Evolutionary conservation across 2,113 vertebrate genomes (phyloP).

Genomic region (Lepus europaeus): DNA sequence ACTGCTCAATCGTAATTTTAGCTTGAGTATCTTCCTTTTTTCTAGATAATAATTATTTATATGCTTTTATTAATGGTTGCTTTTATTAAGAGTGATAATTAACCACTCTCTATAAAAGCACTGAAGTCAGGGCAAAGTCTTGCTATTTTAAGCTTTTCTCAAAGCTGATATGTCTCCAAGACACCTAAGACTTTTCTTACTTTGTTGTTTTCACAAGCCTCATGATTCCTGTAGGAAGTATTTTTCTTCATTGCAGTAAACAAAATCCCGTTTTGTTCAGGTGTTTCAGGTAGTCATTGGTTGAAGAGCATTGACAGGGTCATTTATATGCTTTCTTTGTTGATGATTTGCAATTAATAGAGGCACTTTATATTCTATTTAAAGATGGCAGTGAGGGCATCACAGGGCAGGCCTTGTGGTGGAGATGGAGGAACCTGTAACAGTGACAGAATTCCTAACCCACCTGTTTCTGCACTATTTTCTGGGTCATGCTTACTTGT

Average conservation of each 20-base stretch:
- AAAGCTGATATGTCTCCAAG: background rate
- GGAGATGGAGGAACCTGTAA: background rate
- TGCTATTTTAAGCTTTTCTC: background rate
- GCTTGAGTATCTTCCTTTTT: background rate
- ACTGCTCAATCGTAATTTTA: background rate
- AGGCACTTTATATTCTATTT: background rate
- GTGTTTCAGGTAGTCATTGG: background rate
- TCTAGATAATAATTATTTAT: background rate
- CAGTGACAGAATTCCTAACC: background rate
- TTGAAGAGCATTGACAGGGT: background rate
- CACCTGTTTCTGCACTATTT: background rate
- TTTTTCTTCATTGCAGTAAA: background rate
- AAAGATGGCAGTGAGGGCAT: background rate
- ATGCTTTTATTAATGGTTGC: background rate
- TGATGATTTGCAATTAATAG: constrained; percentile 2
- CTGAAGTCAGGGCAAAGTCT: background rate
- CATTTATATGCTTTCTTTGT: background rate
- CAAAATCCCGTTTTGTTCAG: background rate
- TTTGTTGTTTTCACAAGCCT: background rate
- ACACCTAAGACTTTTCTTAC: background rate
- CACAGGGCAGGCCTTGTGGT: background rate
- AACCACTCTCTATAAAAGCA: background rate
- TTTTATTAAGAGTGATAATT: background rate
- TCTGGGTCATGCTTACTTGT: background rate
- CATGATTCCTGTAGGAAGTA: background rate